These are phyloP conservation scores for Myripristis jacobus DNA, from an alignment of 2,797 vertebrate genomes.

Conservation along the genomic window DNA sequence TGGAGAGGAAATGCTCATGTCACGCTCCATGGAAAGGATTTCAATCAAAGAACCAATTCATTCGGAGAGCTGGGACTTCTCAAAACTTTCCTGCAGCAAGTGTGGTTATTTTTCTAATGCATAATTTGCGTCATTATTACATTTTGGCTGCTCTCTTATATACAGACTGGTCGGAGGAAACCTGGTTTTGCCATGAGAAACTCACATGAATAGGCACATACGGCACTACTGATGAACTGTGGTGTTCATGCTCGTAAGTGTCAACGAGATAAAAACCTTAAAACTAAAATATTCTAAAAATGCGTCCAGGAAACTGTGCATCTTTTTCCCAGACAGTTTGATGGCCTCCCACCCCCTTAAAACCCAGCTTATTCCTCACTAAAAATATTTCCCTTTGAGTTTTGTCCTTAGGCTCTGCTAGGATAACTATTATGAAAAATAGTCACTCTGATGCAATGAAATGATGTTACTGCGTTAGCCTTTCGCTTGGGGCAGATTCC, in stretches of 20 bases:
- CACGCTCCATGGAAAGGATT: slow-evolving; percentile 79
- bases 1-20: slow-evolving; percentile 78
- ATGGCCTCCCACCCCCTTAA: too few species aligned
- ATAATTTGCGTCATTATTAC: slow-evolving; percentile 22
- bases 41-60: slow-evolving; percentile 81
- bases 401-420: slow-evolving; percentile 35
- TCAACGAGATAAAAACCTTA: not conserved
- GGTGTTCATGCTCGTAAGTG: not conserved
- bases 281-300: slow-evolving; percentile 17
- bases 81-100: slow-evolving; percentile 55
- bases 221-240: too few species aligned
- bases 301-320: slow-evolving; percentile 7
- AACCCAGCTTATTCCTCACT: slow-evolving; percentile 19
- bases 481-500: slow-evolving; percentile 39
- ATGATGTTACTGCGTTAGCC: slow-evolving; percentile 30
- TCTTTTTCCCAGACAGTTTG: not conserved
- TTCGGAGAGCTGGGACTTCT: slow-evolving; percentile 72
- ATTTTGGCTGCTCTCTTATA: slow-evolving; percentile 36
- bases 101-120: slow-evolving; percentile 21
- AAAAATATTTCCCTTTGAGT: slow-evolving; percentile 45
- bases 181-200: not conserved
- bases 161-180: slow-evolving; percentile 22
- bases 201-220: not conserved
- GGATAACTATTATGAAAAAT: slow-evolving; percentile 37
- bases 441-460: slow-evolving; percentile 30